Percentiles rank a stretch among this genome's conserved stretches.
phyloP scores from a whole-genome alignment of 2,888 invertebrate genomes.

The Carabus problematicus region DNA sequence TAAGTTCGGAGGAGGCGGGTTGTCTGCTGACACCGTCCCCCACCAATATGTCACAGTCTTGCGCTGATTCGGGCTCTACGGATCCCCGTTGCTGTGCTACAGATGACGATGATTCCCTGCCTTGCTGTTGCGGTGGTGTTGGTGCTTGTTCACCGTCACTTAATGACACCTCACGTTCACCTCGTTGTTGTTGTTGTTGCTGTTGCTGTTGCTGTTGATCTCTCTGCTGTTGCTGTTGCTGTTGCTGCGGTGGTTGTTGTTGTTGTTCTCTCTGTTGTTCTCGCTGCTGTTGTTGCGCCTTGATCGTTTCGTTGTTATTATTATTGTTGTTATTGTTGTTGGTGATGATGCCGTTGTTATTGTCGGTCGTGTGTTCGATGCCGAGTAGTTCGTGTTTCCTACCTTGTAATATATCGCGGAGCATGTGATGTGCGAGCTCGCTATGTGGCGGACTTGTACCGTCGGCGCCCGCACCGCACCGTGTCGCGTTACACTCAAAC shows the following conservation, averaged over 20 bases:
- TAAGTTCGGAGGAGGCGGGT: constrained; percentile 55
- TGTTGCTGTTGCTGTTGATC: constrained; percentile 30
- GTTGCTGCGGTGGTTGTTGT: constrained; percentile 62
- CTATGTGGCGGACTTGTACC: constrained; percentile 64
- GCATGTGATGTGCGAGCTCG: constrained; percentile 80
- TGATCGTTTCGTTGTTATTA: constrained; percentile 65
- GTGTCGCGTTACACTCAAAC: constrained; percentile 52
- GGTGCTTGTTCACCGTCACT: not conserved
- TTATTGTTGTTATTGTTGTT: constrained; percentile 65
- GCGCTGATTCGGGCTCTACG: constrained; percentile 58
- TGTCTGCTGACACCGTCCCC: constrained; percentile 65
- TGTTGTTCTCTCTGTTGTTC: constrained; percentile 58
- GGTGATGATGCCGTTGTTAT: constrained; percentile 59
- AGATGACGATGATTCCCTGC: too few species aligned
- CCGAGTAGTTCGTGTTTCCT: constrained; percentile 82
- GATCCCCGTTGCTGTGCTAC: constrained; percentile 10
- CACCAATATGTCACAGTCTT: constrained; percentile 68
- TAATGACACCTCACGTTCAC: not conserved
- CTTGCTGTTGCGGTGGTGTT: constrained; percentile 15
- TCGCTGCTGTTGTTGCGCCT: constrained; percentile 61
- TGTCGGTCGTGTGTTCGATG: constrained; percentile 71
- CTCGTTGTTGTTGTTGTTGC: not conserved
- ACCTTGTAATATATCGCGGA: constrained; percentile 88
- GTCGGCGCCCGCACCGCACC: constrained; percentile 60
- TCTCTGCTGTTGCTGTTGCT: constrained; percentile 48